Percentiles rank a stretch among this genome's conserved stretches.
phyloP scores from a whole-genome alignment of 2,113 vertebrate genomes.

The Silurus meridionalis region DNA sequence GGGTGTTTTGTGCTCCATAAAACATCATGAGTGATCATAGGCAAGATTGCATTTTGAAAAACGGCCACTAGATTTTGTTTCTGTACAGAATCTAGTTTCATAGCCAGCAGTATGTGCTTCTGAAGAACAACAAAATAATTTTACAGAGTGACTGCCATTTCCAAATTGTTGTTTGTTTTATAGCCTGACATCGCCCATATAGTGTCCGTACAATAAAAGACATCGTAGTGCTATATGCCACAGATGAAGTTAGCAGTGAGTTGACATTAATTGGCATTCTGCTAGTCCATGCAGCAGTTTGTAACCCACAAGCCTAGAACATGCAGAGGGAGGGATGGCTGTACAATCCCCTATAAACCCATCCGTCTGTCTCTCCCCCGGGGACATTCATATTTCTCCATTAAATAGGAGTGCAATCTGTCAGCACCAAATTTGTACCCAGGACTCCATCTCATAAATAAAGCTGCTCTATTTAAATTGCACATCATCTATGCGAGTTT shows the following conservation, averaged over 20 bases:
- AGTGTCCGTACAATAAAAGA: neutral
- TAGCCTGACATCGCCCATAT: neutral
- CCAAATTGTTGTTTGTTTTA: constrained; percentile 11
- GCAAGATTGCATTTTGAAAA: constrained; percentile 20
- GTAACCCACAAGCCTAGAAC: neutral
- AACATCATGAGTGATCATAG: neutral
- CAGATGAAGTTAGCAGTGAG: neutral
- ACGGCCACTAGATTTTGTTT: neutral
- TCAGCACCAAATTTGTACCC: constrained; percentile 33
- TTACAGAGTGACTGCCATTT: neutral
- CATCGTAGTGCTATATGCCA: neutral
- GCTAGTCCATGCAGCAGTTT: constrained; percentile 3
- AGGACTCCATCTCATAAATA: constrained; percentile 26
- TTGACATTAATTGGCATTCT: constrained; percentile 2
- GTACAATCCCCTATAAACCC: constrained; percentile 35
- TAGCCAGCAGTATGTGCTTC: neutral
- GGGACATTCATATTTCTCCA: constrained; percentile 42
- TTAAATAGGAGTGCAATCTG: constrained; percentile 40
- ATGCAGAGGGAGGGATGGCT: neutral
- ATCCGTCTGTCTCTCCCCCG: constrained; percentile 32
- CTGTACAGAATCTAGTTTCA: neutral
- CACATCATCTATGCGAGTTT: neutral
- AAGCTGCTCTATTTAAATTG: neutral
- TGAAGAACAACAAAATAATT: neutral
- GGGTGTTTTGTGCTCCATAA: constrained; percentile 18